Base-by-base conservation (phyloP, 1,140 invertebrate genomes). In the Plectrocnemia conspersa region DNA sequence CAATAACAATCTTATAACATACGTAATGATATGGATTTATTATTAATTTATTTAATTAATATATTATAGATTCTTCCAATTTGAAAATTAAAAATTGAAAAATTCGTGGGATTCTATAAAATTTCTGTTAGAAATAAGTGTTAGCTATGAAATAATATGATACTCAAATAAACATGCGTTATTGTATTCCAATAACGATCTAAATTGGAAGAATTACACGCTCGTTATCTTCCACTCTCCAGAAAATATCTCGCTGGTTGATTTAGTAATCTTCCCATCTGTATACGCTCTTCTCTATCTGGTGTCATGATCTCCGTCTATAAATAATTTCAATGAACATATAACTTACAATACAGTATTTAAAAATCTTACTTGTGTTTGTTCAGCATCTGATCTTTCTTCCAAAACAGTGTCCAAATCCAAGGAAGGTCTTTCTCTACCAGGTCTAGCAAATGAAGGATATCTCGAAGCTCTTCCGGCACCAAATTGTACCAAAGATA, bases 321-420 rank as follows among this genome's bases (percentile, higher is more conserved):
- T 6, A 52, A 64, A 61, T 3, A 3, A n/a, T n/a, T n/a, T n/a
- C n/a, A n/a, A n/a, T n/a, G n/a, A n/a, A n/a, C n/a, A n/a, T n/a
- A n/a, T n/a, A n/a, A n/a, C n/a, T n/a, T n/a, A n/a, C n/a, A n/a
- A n/a, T n/a, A n/a, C n/a, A n/a, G n/a, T n/a, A n/a, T n/a, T n/a
- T 10, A 9, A 44, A 44, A 10, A 47, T 15, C 15, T 3, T 46
- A 71, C 72, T 59, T 73, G 71, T 11, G 81, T 84, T 66, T 82
- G 81, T 66, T 90, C 86, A 6, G 83, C 82, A 66, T 89, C 86
- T 24, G 78, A 78, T 54, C 84, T 78, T 65, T 89, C 88, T 66
- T 90, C 88, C 11, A 89, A 75, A 9, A 89, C 88, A 0, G 88
- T 90, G 65, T 88, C 87, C 62, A 89, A 71, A 66, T 90, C 86